Conservation (phyloP, 37 sponge, comb jelly and placozoan species). For the Cliona cf. orientalis region DNA sequence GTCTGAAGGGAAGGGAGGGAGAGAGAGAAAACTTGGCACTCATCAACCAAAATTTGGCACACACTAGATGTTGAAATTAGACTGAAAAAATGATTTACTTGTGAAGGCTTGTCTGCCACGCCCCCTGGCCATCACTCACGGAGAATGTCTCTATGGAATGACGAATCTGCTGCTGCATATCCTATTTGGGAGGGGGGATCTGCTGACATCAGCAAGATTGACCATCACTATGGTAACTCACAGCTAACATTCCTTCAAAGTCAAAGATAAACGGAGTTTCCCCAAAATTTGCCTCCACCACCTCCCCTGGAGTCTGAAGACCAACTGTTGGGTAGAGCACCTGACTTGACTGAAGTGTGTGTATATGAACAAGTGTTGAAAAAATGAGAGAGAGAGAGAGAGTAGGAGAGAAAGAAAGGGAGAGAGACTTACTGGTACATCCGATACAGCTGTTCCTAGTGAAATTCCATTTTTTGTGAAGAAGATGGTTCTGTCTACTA, state of each 20-base stretch:
- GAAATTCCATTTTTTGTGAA: constrained; percentile 98
- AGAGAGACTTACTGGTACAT: constrained; percentile 55
- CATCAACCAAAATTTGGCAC: not conserved
- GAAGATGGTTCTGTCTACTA: constrained; percentile 90
- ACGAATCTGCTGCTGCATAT: constrained; percentile 46
- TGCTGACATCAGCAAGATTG: not conserved
- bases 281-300: constrained; percentile 97
- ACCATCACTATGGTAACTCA: constrained; percentile 17
- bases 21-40: not conserved
- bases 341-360: constrained; percentile 45
- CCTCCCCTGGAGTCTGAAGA: constrained; percentile 95
- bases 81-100: too few species aligned
- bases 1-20: constrained; percentile 31
- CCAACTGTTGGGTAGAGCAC: constrained; percentile 93
- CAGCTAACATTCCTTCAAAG: constrained; percentile 81
- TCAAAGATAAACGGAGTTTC: constrained; percentile 86
- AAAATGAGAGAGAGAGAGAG: constrained; percentile 32
- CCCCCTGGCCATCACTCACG: constrained; percentile 59
- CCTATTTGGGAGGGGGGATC: constrained; percentile 33
- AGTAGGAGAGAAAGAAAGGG: not conserved
- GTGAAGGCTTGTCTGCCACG: constrained; percentile 80
- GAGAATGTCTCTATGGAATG: constrained; percentile 46
- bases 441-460: constrained; percentile 75
- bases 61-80: not conserved
- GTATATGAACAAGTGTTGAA: not conserved